Conservation (phyloP, 2,888 invertebrate species). For the Rhyacophila evoluta region DNA sequence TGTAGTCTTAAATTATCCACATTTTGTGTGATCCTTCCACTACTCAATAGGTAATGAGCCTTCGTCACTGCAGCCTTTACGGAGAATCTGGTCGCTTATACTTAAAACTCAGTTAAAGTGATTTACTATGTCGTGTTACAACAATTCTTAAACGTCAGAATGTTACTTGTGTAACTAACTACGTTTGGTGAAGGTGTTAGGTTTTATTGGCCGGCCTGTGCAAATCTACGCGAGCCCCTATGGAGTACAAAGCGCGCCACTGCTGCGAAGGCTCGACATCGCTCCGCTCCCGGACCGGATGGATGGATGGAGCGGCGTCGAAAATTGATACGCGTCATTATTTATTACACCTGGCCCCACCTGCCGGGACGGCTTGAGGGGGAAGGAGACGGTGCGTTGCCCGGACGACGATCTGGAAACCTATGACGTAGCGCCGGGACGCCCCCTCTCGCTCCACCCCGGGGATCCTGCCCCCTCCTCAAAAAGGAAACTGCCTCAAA, state of each 20-base stretch:
- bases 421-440: conserved; percentile 48
- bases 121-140: too few species aligned
- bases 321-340: conserved; percentile 24
- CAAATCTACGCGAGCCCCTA: background rate
- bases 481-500: conserved; percentile 54
- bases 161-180: too few species aligned
- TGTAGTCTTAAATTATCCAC: too few species aligned
- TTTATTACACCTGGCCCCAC: conserved; percentile 24
- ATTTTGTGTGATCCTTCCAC: too few species aligned
- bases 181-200: too few species aligned
- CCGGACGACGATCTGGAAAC: conserved; percentile 53
- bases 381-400: conserved; percentile 41
- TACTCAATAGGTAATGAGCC: too few species aligned
- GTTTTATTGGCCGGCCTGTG: too few species aligned
- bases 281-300: conserved; percentile 14
- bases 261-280: background rate
- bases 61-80: too few species aligned
- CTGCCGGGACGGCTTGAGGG: conserved; percentile 20
- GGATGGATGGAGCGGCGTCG: conserved; percentile 22
- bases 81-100: too few species aligned
- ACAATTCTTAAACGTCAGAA: too few species aligned
- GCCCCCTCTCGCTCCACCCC: conserved; percentile 34
- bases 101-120: too few species aligned
- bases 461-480: conserved; percentile 20
- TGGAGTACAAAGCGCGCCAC: background rate